These are phyloP conservation scores for Phaedon cochleariae DNA, from an alignment of 2,888 invertebrate genomes.

Conservation along the genomic window DNA sequence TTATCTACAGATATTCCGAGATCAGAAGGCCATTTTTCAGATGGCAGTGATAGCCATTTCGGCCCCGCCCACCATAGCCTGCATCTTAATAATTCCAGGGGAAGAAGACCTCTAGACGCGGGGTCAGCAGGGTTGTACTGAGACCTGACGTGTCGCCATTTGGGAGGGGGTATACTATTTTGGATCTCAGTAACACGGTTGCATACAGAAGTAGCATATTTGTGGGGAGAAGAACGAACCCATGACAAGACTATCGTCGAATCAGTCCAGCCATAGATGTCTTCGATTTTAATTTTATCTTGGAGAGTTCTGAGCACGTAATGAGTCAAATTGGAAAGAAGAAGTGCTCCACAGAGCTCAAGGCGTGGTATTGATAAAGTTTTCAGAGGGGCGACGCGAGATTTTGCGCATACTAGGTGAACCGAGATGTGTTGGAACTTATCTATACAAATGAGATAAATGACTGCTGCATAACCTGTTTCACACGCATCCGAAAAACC, in stretches of 20 bases:
- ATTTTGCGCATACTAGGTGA: not conserved
- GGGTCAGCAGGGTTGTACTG: not conserved
- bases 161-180: not conserved
- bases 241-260: not conserved
- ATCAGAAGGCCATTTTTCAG: not conserved
- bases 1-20: not conserved
- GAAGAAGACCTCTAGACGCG: not conserved
- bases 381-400: not conserved
- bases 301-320: not conserved
- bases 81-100: not conserved
- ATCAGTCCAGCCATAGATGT: not conserved
- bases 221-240: not conserved
- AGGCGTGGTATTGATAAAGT: slow-evolving; percentile 1
- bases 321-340: not conserved
- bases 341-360: not conserved
- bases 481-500: not conserved
- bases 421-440: not conserved
- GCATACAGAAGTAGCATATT: not conserved
- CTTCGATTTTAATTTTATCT: not conserved
- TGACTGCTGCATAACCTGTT: not conserved
- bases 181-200: not conserved
- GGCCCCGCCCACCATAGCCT: not conserved
- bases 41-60: not conserved
- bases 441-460: not conserved
- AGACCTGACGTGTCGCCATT: not conserved